phyloP scores from a whole-genome alignment of 2,888 invertebrate genomes.

The Hyalella azteca region DNA sequence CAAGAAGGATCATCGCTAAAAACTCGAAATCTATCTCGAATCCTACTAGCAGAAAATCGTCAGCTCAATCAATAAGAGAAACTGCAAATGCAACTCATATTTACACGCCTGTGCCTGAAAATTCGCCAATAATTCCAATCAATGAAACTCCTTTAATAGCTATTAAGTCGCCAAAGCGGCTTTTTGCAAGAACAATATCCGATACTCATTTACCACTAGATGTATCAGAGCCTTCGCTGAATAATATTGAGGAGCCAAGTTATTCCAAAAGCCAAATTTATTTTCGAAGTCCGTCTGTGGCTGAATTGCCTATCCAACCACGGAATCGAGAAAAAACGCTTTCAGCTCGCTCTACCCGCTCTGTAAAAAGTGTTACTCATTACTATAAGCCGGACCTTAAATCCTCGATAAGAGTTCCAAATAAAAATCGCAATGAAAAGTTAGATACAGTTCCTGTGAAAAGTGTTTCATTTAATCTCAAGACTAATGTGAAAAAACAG shows the following conservation, averaged over 20 bases:
- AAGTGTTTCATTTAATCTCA: background rate
- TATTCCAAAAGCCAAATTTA: background rate
- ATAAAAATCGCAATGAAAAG: background rate
- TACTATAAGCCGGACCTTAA: background rate
- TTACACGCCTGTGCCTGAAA: background rate
- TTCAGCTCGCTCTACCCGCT: background rate
- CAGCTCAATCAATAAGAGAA: conserved; percentile 7
- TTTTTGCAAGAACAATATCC: too few relatives aligned
- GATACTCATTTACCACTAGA: too few relatives aligned
- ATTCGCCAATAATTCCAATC: background rate
- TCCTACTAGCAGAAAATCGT: background rate
- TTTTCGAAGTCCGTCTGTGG: conserved; percentile 7
- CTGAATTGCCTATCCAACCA: background rate
- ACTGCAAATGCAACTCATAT: background rate
- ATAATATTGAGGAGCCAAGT: background rate
- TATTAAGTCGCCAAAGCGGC: too few relatives aligned
- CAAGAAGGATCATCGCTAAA: too few relatives aligned
- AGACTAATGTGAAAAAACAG: background rate
- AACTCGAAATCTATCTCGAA: too few relatives aligned
- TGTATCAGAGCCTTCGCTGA: background rate
- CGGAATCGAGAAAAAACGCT: background rate
- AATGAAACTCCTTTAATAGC: too few relatives aligned
- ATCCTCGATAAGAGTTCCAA: background rate
- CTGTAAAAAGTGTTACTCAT: background rate
- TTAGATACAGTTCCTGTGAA: background rate